These are phyloP conservation scores for Salvelinus alpinus DNA, from an alignment of 2,113 vertebrate genomes.

Conservation along the genomic window DNA sequence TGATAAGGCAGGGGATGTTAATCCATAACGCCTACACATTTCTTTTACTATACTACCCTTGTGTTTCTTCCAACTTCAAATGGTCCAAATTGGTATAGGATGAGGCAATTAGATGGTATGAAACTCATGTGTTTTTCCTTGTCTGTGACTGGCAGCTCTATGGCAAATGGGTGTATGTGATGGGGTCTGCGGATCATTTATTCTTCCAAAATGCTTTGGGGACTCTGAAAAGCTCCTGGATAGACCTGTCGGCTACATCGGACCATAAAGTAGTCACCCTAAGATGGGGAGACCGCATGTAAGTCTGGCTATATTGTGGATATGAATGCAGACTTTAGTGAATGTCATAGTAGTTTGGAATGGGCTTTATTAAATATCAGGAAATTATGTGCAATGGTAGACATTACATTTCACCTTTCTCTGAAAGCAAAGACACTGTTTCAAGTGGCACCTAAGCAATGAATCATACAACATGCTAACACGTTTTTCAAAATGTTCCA, in stretches of 20 bases:
- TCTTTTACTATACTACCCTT: neutral
- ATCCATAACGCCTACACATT: neutral
- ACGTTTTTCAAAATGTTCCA: conserved; percentile 22
- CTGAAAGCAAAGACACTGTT: neutral
- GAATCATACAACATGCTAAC: neutral
- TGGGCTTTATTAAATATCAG: neutral
- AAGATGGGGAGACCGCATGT: conserved; percentile 68
- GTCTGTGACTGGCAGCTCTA: conserved; percentile 46
- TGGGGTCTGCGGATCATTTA: conserved; percentile 64
- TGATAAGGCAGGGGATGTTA: too few relatives aligned
- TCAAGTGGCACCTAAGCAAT: neutral
- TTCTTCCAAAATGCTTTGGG: conserved; percentile 64
- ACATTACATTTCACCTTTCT: neutral
- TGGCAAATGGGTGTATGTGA: conserved; percentile 70
- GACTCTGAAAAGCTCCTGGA: conserved; percentile 68
- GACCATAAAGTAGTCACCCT: conserved; percentile 48
- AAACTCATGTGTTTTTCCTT: neutral
- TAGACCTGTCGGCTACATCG: conserved; percentile 52
- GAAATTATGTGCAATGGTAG: neutral
- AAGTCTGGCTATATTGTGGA: conserved; percentile 27
- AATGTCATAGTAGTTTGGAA: neutral
- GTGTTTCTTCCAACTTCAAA: neutral
- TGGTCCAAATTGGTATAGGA: neutral
- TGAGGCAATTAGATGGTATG: neutral
- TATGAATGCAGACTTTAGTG: neutral